A percentile compares a stretch with the other conserved stretches of the same genome.
phyloP scores from a whole-genome alignment of 2,113 vertebrate species.

The Bettongia penicillata region DNA sequence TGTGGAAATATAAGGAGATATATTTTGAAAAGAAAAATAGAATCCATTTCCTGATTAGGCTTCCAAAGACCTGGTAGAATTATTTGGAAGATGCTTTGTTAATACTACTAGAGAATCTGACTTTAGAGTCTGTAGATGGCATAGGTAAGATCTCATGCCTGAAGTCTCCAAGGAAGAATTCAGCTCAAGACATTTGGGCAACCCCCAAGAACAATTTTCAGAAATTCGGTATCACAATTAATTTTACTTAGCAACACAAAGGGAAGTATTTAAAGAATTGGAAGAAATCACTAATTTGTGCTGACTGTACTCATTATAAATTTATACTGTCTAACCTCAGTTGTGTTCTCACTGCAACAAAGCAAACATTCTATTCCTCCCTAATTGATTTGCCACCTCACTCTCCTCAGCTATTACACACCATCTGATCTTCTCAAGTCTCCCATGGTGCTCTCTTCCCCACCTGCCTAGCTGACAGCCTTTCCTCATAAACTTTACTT shows the following conservation, averaged over 20 bases:
- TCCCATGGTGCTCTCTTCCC: not conserved
- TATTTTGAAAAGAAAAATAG: conserved; percentile 5
- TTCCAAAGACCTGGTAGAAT: not conserved
- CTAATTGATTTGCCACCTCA: not conserved
- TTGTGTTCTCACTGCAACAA: not conserved
- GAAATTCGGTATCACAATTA: not conserved
- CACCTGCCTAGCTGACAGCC: not conserved
- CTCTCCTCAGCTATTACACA: not conserved
- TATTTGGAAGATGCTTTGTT: not conserved
- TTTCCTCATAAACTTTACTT: not conserved
- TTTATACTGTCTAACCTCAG: not conserved
- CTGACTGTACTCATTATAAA: not conserved
- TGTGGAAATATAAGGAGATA: not conserved
- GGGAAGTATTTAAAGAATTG: not conserved
- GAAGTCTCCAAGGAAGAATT: not conserved
- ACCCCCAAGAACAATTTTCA: not conserved
- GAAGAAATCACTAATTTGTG: not conserved
- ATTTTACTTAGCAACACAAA: not conserved
- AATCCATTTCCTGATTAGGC: not conserved
- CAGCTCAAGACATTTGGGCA: not conserved
- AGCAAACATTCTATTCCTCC: not conserved
- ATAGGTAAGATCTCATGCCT: not conserved
- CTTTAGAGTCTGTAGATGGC: not conserved
- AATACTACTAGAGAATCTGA: not conserved
- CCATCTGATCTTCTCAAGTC: not conserved